Conservation (phyloP, 2,113 vertebrate species). For the Microtus oregoni region DNA sequence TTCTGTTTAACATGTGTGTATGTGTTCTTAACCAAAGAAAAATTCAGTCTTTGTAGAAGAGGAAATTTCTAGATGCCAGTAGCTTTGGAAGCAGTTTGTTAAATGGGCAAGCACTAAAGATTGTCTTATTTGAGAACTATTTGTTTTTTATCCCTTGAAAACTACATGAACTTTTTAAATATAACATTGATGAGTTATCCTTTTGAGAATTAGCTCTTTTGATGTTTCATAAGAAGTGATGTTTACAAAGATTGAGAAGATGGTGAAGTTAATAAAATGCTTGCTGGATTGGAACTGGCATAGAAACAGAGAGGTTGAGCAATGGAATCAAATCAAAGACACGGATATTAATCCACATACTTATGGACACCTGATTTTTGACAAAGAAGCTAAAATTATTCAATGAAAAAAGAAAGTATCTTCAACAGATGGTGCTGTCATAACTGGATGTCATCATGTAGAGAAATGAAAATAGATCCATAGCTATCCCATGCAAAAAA, state of each 20-base stretch:
- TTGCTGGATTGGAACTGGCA: too few species aligned
- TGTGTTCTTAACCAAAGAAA: not conserved
- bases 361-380: too few species aligned
- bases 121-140: not conserved
- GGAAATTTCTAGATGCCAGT: not conserved
- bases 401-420: too few species aligned
- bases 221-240: not conserved
- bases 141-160: constrained; percentile 6
- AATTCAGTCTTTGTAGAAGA: not conserved
- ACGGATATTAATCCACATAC: too few species aligned
- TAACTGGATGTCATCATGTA: too few species aligned
- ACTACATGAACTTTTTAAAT: not conserved
- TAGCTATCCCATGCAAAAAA: too few species aligned
- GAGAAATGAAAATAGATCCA: too few species aligned
- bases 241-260: not conserved
- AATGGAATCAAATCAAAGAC: too few species aligned
- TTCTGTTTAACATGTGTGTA: not conserved
- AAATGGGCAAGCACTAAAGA: not conserved
- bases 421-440: too few species aligned
- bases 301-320: too few species aligned
- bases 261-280: not conserved
- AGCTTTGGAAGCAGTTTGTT: not conserved
- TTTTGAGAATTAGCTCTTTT: not conserved
- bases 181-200: not conserved
- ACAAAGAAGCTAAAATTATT: too few species aligned